phyloP scores from a whole-genome alignment of 1,140 invertebrate species.

The Diuraphis noxia region DNA sequence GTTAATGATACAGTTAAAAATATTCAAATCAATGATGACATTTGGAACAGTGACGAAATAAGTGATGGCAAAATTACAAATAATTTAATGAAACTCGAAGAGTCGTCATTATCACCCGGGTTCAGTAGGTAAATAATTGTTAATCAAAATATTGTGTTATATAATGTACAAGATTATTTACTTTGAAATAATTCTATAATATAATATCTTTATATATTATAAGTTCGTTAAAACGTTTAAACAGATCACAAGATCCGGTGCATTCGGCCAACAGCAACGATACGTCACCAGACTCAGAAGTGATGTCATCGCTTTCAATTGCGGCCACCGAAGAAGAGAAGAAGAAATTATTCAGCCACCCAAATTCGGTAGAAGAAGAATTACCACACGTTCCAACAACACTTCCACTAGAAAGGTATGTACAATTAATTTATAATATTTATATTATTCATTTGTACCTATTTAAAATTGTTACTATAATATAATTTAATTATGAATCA shows the following conservation, averaged over 20 bases:
- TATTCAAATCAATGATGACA: not conserved
- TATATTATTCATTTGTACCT: too few species aligned
- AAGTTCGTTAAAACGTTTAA: not conserved
- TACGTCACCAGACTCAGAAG: slow-evolving; percentile 49
- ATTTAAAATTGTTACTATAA: too few species aligned
- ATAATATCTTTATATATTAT: not conserved
- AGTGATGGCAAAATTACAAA: not conserved
- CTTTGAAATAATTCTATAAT: not conserved
- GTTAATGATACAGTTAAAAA: not conserved
- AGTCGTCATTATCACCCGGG: not conserved
- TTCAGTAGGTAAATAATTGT: slow-evolving; percentile 16
- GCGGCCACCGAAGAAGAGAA: slow-evolving; percentile 62
- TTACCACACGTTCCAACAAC: slow-evolving; percentile 85
- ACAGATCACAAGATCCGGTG: slow-evolving; percentile 8
- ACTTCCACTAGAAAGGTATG: slow-evolving; percentile 71
- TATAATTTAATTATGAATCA: too few species aligned
- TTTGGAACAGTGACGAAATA: not conserved
- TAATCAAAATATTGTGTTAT: not conserved
- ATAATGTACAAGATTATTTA: not conserved
- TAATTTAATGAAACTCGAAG: slow-evolving; percentile 10
- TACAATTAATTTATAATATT: not conserved
- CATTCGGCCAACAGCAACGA: slow-evolving; percentile 23
- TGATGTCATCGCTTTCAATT: slow-evolving; percentile 10
- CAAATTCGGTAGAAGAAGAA: slow-evolving; percentile 85
- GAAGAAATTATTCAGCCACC: slow-evolving; percentile 75